A percentile compares a stretch with the other conserved stretches of the same genome.
phyloP scores from a whole-genome alignment of 92 coral and sea anemone species.

The Porites lobata region DNA sequence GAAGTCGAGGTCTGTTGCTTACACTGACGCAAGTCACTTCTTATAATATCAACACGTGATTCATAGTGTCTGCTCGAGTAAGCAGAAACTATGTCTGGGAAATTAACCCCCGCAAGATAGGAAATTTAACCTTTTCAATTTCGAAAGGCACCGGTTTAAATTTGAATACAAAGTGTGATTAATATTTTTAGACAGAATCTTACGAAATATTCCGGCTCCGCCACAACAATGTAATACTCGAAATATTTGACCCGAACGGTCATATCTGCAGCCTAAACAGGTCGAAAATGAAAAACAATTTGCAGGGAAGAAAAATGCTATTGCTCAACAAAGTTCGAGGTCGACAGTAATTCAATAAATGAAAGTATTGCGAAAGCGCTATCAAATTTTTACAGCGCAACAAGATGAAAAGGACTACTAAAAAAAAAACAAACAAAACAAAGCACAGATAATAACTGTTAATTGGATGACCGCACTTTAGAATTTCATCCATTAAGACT shows the following conservation, averaged over 20 bases:
- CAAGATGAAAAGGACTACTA: no score
- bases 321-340: no score
- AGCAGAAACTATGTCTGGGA: background rate
- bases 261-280: no score
- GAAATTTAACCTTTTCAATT: background rate
- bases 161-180: background rate
- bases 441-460: no score
- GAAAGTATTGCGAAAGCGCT: no score
- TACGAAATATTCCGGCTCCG: background rate
- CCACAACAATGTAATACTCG: background rate
- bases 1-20: background rate
- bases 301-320: no score
- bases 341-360: no score
- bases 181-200: no score
- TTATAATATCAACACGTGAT: background rate
- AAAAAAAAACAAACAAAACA: no score
- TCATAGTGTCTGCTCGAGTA: background rate
- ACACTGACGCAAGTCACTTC: background rate
- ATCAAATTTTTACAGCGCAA: background rate
- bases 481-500: no score
- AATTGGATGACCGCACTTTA: no score
- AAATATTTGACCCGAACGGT: background rate
- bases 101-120: background rate
- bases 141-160: background rate
- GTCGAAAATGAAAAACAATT: no score